These are phyloP conservation scores for Percopsis omiscomaycus DNA, from an alignment of 2,797 vertebrate genomes.

Conservation along the genomic window DNA sequence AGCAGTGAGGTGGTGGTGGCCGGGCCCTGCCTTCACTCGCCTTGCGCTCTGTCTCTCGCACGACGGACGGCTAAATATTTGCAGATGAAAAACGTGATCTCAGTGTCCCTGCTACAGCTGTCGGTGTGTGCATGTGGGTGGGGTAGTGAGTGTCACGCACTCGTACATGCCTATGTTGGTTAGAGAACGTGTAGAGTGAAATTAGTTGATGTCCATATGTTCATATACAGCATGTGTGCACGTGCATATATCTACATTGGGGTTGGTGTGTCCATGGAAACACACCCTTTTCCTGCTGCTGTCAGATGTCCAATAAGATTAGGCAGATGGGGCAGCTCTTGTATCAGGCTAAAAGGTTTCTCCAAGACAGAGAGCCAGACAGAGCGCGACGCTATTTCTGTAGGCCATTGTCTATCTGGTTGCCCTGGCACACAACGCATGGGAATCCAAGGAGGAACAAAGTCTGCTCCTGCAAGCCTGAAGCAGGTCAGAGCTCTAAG, in stretches of 20 bases:
- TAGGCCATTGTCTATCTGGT: constrained; percentile 15
- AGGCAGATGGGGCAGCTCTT: constrained; percentile 22
- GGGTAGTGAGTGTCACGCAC: constrained; percentile 32
- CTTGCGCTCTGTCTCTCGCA: constrained; percentile 35
- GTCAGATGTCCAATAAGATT: constrained; percentile 52
- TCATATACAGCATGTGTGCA: constrained; percentile 21
- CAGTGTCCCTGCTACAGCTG: constrained; percentile 41
- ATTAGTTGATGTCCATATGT: constrained; percentile 20
- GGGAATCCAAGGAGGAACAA: constrained; percentile 13
- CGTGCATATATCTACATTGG: constrained; percentile 7
- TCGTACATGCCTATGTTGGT: neutral
- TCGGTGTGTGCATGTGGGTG: constrained; percentile 32
- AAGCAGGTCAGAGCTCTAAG: constrained; percentile 7
- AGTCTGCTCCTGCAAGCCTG: constrained; percentile 10
- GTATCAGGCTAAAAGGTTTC: constrained; percentile 13
- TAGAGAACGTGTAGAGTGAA: neutral
- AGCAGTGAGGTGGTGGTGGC: constrained; percentile 28
- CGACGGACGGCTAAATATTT: constrained; percentile 54
- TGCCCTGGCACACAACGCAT: constrained; percentile 21
- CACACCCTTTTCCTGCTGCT: constrained; percentile 47
- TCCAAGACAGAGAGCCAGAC: constrained; percentile 13
- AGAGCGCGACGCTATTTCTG: constrained; percentile 5
- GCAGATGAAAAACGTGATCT: constrained; percentile 56
- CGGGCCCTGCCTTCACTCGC: constrained; percentile 15
- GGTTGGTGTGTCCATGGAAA: constrained; percentile 40